Base-by-base conservation (phyloP, 1,140 invertebrate species). In the Drosophila sturtevanti region DNA sequence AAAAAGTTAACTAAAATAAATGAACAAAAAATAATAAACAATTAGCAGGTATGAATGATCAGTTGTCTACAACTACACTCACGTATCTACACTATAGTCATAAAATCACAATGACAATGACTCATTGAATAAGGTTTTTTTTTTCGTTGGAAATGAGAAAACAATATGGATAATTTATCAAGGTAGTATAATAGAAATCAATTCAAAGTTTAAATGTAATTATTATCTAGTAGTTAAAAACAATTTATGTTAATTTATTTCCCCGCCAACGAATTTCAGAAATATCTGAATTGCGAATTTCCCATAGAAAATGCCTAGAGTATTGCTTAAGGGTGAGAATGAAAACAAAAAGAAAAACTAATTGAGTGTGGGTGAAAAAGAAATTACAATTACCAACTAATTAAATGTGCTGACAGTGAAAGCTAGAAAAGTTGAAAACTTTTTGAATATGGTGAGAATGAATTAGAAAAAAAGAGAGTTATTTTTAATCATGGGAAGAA, bases 371-470 rank as follows among this genome's bases (percentile, higher is more conserved):
- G 72, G 62, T 84, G 71, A 66, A 63, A 66, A 66, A 68, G 68
- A 68, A 69, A 75, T 72, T 65, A 59, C 77, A 63, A 67, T 80
- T 68, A 72, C 58, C 65, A 67, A 67, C 59, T 68, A 74, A 81
- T 77, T 70, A 70, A 84, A 63, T 61, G 62, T 38, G 54, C 37
- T 55, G 21, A 4, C 22, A 38, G 79, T 66, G 69, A 73, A 81
- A 77, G 74, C 73, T 41, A 67, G 35, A 44, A 16, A 58, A 34
- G 59, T 54, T 21, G 27, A 34, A 35, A 21, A 69, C 54, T 27
- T 66, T 65, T 55, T 48, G 12, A 10, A 12, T 9, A 16, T 35
- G 35, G 16, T 31, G n/a, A 27, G 37, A 22, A 61, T 9, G 31
- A 9, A 22, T 21, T 54, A 5, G 5, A 31, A 51, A 44, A 44